Base-by-base conservation (phyloP, 1,140 invertebrate genomes). In the Drosophila santomea region DNA sequence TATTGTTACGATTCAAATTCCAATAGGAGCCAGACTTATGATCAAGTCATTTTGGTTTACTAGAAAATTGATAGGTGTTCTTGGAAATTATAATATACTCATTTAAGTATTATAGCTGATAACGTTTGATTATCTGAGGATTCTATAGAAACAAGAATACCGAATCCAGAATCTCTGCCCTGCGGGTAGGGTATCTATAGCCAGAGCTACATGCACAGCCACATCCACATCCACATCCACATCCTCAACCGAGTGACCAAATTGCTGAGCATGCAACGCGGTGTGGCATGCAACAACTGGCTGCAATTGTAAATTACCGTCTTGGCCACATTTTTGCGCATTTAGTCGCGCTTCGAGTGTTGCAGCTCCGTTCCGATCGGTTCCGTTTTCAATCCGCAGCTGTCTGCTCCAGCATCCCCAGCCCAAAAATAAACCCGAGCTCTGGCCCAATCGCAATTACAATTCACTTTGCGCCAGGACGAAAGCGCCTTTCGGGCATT, bases 391-490 rank as follows among this genome's bases (percentile, higher is more conserved):
- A 61, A 32, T 50, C 57, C 82, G 84, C 82, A 86, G 84, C 80
- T 80, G 84, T 20, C 41, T 43, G 41, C 3, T 15, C 84, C 63
- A 52, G n/a, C 25, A 78, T 60, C 60, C 60, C 73, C 20, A 36
- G 25, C 62, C 23, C 14, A 25, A 36, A 11, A 35, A 35, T 5
- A 56, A 45, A 25, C 38, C 17, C 50, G 14, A 47, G 12, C 41
- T 25, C 61, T n/a, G 32, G 58, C 74, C 61, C 72, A 74, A 68
- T 71, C 64, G 80, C 84, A 88, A 88, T 88, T 88, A 88, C 84
- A 89, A 88, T 88, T 88, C 84, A 88, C 84, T 88, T 88, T 88
- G 84, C 83, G 81, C 81, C 84, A 88, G 84, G 83, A 88, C 83
- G 69, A 82, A 74, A 80, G 76, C 79, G 67, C 59, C 78, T 80